These are phyloP conservation scores for Molossus molossus DNA, from an alignment of 2,797 vertebrate species.

Conservation along the genomic window DNA sequence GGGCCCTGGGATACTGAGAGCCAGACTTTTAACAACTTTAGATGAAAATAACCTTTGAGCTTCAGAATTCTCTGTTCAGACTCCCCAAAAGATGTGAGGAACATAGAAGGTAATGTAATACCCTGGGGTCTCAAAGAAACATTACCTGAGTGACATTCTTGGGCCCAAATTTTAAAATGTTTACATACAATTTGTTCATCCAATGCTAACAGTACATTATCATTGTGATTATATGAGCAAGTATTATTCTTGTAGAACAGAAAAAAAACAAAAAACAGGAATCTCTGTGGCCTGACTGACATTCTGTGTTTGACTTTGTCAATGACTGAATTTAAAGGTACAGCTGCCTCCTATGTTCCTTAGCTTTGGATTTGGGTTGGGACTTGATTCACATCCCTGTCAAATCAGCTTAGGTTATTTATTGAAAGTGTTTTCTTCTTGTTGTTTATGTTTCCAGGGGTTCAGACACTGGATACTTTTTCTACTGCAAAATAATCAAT, in stretches of 20 bases:
- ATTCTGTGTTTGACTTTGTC: constrained; percentile 48
- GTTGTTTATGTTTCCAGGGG: constrained; percentile 64
- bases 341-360: constrained; percentile 38
- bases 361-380: constrained; percentile 36
- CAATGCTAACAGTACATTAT: constrained; percentile 70
- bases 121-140: neutral
- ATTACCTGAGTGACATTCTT: constrained; percentile 60
- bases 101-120: neutral
- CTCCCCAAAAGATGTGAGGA: neutral
- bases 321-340: constrained; percentile 67
- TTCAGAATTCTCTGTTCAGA: neutral
- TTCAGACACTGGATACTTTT: constrained; percentile 71
- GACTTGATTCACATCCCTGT: constrained; percentile 34
- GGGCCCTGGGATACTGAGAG: neutral
- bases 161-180: constrained; percentile 51
- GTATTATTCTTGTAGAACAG: constrained; percentile 71
- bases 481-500: constrained; percentile 78
- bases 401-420: constrained; percentile 71
- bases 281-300: constrained; percentile 24
- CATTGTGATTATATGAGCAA: constrained; percentile 70
- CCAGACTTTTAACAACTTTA: neutral
- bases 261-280: constrained; percentile 75
- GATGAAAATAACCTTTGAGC: constrained; percentile 52
- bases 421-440: constrained; percentile 65
- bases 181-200: constrained; percentile 40